Base-by-base conservation (phyloP, 2,797 vertebrate genomes). In the Euthynnus affinis region DNA sequence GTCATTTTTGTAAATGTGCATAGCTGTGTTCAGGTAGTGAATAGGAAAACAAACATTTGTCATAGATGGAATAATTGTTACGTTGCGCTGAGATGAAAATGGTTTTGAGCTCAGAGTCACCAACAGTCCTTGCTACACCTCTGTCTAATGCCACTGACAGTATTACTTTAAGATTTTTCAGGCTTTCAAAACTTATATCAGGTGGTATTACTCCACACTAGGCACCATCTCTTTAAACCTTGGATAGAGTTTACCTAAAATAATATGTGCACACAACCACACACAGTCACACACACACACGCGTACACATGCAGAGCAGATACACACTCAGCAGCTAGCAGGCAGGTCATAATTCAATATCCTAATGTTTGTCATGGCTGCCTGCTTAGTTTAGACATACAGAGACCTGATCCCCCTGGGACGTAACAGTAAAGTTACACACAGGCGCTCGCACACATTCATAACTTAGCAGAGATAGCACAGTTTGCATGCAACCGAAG, bases 341-440 rank as follows among this genome's bases (percentile, higher is more conserved):
- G 82, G 71, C 91, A 87, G 80, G 77, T 87, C 82, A 86, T 92
- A 88, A 89, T 87, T 91, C 88, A 90, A 80, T 76, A 77, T 80
- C 20, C 69, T 82, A 84, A 89, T 93, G 85, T 92, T 92, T 91
- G 85, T 90, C 84, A 85, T 86, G 88, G 88, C 84, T 74, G 83
- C 81, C 84, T 81, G 78, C 82, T 80, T 77, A 77, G 87, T 88
- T 87, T 81, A 91, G 89, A 86, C 78, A 78, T 76, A 87, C 55
- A 67, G 79, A 87, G 85, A 89, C 62, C 76, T 74, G 74, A 89
- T 80, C 79, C 71, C 68, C 46, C 73, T 68, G 83, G 80, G 84
- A 83, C 46, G 23, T 52, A 74, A 74, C 67, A 74, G 64, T 70
- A 40, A 71, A 46, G 5, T 46, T 66, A 72, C 88, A 84, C 83